These are phyloP conservation scores for Danio tinwini DNA, from an alignment of 2,797 vertebrate genomes.

Conservation along the genomic window DNA sequence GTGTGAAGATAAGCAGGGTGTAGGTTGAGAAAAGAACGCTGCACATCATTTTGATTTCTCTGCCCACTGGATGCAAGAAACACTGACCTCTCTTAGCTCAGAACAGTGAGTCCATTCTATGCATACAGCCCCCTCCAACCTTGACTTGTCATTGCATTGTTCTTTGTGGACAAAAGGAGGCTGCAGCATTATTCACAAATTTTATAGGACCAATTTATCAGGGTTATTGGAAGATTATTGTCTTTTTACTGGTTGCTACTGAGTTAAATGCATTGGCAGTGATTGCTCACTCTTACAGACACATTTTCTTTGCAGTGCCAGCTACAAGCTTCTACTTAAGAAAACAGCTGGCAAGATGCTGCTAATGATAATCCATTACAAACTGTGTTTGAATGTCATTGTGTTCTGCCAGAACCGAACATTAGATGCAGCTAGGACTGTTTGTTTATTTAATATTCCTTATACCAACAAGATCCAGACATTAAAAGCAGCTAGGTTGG, in stretches of 20 bases:
- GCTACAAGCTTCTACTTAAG: background rate
- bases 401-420: background rate
- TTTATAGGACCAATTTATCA: constrained; percentile 10
- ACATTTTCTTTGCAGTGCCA: background rate
- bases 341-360: constrained; percentile 9
- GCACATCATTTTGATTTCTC: constrained; percentile 21
- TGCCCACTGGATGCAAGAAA: constrained; percentile 33
- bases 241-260: background rate
- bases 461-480: background rate
- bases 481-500: no score
- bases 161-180: constrained; percentile 41
- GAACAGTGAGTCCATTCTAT: constrained; percentile 55
- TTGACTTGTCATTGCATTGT: constrained; percentile 47
- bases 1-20: constrained; percentile 13
- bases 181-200: background rate
- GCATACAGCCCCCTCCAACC: constrained; percentile 25
- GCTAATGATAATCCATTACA: background rate
- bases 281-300: constrained; percentile 3
- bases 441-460: background rate
- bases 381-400: background rate
- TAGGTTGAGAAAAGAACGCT: constrained; percentile 18
- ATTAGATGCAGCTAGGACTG: background rate
- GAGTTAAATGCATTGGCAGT: background rate
- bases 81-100: constrained; percentile 47
- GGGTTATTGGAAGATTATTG: constrained; percentile 15